Evolutionary conservation across 1,140 invertebrate species (phyloP), one percentile per base, ranked within the genome.

Genomic region (Wiebesia pumilae): DNA sequence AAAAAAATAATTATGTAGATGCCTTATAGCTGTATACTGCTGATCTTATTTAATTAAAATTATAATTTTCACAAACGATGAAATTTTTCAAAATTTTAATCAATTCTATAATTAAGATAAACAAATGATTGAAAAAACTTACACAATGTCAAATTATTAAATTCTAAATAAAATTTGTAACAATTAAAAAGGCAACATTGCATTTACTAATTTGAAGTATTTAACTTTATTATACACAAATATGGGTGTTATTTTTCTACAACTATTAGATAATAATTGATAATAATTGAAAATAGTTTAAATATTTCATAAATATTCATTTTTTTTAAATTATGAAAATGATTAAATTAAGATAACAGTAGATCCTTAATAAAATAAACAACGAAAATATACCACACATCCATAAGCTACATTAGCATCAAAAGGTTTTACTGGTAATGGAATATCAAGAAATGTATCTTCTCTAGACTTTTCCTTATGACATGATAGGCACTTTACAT

Each of bases 401-500:
- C 96, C 96, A 92, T 97, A 98, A 7, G 97, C 95, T 10, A 96
- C 94, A 83, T 94, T 95, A 89, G 96, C 96, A 62, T 97, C 97
- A 94, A 98, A 98, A 33, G 97, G 97, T 89, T 97, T 95, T 40
- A 99, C 96, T 33, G 98, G 97, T 81, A 99, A 94, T 12, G 98
- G 97, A 85, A 99, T 97, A 94, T 98, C 98, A 24, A 98, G 94
- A 92, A 98, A 98, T 16, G 96, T 96, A 92, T 98, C 97, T 91
- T 97, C 96, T 79, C 97, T 94, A 21, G 96, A 96, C 94, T 97
- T 98, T 90, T 98, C 97, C 73, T 96, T 97, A 38, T 95, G 94
- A 94, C 98, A 99, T 93, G 97, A 96, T 58, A 98, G 92, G 94
- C 98, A 99, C 92, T 98, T 97, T 9, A 98, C 97, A 92, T 98